phyloP scores from a whole-genome alignment of 1,140 invertebrate genomes.

The Cepaea nemoralis region DNA sequence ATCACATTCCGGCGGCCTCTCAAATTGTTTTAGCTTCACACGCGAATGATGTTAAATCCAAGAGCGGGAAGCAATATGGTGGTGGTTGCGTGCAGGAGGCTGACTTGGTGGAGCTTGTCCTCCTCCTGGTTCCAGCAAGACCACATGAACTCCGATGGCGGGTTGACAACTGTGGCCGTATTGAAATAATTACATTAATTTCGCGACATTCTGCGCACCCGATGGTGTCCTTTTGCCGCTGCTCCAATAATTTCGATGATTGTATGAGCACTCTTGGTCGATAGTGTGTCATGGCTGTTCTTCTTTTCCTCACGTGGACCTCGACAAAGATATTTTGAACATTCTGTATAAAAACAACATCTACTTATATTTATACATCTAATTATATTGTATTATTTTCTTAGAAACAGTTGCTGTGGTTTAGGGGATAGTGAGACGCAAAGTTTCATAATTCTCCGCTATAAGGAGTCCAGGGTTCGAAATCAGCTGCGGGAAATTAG shows the following conservation, averaged over 20 bases:
- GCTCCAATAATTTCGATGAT: background rate
- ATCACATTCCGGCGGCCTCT: background rate
- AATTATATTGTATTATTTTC: too few species aligned
- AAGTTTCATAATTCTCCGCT: too few species aligned
- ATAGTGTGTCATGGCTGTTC: too few species aligned
- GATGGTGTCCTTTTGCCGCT: background rate
- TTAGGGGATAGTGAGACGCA: too few species aligned
- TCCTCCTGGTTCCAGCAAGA: background rate
- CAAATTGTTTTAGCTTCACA: background rate
- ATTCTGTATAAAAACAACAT: too few species aligned
- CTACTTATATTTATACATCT: too few species aligned
- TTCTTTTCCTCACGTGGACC: too few species aligned
- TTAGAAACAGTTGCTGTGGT: too few species aligned
- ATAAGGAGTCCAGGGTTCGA: too few species aligned
- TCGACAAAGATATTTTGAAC: too few species aligned
- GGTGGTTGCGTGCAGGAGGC: background rate
- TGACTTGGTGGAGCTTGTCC: background rate
- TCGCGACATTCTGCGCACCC: background rate
- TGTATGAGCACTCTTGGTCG: background rate
- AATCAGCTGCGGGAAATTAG: too few species aligned
- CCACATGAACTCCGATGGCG: background rate
- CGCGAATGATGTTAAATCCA: constrained; percentile 9
- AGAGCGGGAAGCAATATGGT: background rate
- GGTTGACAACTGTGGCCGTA: background rate
- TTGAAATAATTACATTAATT: constrained; percentile 4